Evolutionary conservation across 2,113 vertebrate species (phyloP), one percentile per base, ranked within the genome.

Genomic region (Phaetusa simplex): DNA sequence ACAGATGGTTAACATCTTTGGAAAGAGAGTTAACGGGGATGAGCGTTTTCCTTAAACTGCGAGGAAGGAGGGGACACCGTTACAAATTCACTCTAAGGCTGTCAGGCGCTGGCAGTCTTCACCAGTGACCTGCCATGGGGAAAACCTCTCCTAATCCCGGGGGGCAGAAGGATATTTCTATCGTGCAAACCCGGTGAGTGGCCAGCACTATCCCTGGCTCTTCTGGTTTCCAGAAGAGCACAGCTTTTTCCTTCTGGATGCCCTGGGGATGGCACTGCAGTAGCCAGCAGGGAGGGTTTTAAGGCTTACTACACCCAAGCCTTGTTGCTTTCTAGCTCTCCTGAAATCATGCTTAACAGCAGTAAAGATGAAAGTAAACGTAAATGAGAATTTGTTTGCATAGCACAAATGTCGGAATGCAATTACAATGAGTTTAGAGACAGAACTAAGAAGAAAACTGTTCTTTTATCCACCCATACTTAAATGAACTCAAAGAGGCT

Each of bases 401-500:
- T 20, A 82, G 65, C 56, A 42, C 29, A 82, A 85, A 87, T 85
- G 56, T 49, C 0, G 0, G 66, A 8, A 85, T 2, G 8, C 56
- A 96, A 89, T 90, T 94, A 93, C 58, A 87, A 38, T 45, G 12
- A 94, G 69, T 96, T 95, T 65, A 88, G 70, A 93, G 70, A 58
- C 9, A 94, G 53, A 80, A 56, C 73, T 56, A 77, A 82, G 66
- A 83, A 62, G 72, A 93, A 96, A 95, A 77, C 19, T 58, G 17
- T 88, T 91, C 95, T 96, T 97, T 95, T 62, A 96, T 96, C 87
- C 88, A 94, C 84, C 82, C 71, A 53, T 95, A 65, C 58, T 89
- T 95, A 80, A 90, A 88, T 32, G 70, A 96, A 84, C 36, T 80
- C 45, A 8, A 45, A 74, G 56, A 90, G 19, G 30, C 43, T 43